Evolutionary conservation across 2,113 vertebrate genomes (phyloP).

Genomic region (Trinectes maculatus): DNA sequence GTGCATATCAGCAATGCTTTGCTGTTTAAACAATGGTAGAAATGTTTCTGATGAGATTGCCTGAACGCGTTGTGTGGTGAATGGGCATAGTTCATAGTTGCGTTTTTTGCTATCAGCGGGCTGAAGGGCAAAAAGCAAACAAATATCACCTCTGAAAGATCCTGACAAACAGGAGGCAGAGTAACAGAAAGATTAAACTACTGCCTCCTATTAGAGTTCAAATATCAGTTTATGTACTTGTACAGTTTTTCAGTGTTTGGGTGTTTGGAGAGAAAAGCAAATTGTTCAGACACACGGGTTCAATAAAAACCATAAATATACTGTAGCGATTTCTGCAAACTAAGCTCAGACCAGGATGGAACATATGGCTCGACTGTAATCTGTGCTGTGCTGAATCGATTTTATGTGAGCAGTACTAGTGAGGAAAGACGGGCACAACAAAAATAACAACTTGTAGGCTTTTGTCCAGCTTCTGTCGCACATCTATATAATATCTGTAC

Average conservation of each 20-base stretch:
- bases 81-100: slow-evolving; percentile 29
- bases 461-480: too few species aligned
- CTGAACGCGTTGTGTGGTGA: slow-evolving; percentile 50
- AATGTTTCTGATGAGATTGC: slow-evolving; percentile 62
- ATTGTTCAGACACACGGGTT: not conserved
- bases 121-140: slow-evolving; percentile 34
- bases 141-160: slow-evolving; percentile 25
- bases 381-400: not conserved
- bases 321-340: not conserved
- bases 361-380: not conserved
- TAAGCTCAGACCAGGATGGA: not conserved
- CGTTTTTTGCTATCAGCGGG: slow-evolving; percentile 28
- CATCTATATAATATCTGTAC: too few species aligned
- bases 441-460: too few species aligned
- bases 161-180: slow-evolving; percentile 1
- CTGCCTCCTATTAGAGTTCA: not conserved
- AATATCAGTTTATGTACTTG: not conserved
- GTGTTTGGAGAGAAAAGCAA: not conserved
- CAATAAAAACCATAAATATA: not conserved
- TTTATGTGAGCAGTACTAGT: too few species aligned
- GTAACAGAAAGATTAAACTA: not conserved
- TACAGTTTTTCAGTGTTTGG: not conserved
- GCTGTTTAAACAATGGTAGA: slow-evolving; percentile 57
- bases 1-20: slow-evolving; percentile 63
- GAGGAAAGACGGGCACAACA: too few species aligned